Evolutionary conservation across 2,113 vertebrate species (phyloP), one percentile per base, ranked within the genome.

Genomic region (Mobula hypostoma): DNA sequence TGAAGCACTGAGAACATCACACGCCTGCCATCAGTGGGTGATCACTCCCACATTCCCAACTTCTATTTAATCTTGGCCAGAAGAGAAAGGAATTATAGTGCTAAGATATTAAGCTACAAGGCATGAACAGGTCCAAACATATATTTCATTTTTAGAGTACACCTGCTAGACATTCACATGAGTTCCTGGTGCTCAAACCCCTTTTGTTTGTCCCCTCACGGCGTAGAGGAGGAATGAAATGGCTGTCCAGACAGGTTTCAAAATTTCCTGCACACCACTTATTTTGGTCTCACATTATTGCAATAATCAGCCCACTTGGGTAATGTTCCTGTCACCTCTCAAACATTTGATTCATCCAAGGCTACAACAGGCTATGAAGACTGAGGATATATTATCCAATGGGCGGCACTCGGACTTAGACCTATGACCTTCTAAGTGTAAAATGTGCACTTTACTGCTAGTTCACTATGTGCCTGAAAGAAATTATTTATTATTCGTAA

Each of bases 401-500:
- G 66, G 88, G 88, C 63, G 21, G 19, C 66, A 9, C 66, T 70
- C n/a, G 88, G 88, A 36, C 88, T 40, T 29, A 21, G 68, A 32
- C 87, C 66, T 66, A 12, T 66, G 29, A 90, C 63, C 88, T 70
- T 32, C 68, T 19, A 32, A 92, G 9, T 40, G 66, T 92, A n/a
- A 70, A 70, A 70, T 7, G 63, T 70, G 63, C 66, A 90, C 80
- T 66, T 63, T 68, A 66, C 61, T 32, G 88, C 63, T 19, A 11
- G n/a, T 92, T 40, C 88, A 70, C 88, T 70, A 63, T 36, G 63
- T 36, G 32, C 17, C 32, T n/a, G 14, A 68, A 92, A 92, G n/a
- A 92, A 90, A 90, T 90, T 90, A 90, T 90, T 90, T 36, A 19
- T 32, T 70, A 92, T 70, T 90, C 61, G n/a, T 17, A 92, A 92